Base-by-base conservation (phyloP, 2,888 invertebrate species). In the Drosophila mettleri region DNA sequence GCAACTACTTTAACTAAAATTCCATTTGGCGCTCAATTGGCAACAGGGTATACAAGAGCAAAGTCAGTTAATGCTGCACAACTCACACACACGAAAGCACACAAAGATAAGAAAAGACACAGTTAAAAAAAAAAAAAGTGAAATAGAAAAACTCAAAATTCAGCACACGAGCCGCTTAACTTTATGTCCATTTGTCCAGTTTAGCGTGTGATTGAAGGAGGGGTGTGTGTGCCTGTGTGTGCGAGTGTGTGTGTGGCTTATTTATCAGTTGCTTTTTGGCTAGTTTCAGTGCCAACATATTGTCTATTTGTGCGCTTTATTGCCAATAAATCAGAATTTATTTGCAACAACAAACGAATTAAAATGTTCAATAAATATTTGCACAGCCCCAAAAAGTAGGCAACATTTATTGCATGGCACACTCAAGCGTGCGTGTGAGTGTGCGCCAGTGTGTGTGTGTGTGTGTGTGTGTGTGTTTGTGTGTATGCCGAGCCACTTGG, bases 271-370 rank as follows among this genome's bases (percentile, higher is more conserved):
- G 62, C 34, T 27, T 20, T 61, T 61, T 55, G 68, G 63, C 74
- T 72, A 77, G 74, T 74, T 74, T 60, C 57, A 52, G 77, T 63
- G 68, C 68, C 66, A 82, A 66, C 86, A 86, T 86, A 82, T 83
- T 82, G 88, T 82, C 74, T 86, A 80, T 83, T 80, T 80, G 79
- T 76, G 81, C 69, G 85, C 83, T 90, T 92, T 91, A 92, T 91
- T 91, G 89, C 90, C 91, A 92, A 92, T 91, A 91, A 91, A 92
- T 92, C 91, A 92, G 91, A 91, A 91, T 92, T 92, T 91, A 91
- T 91, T 91, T 91, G 91, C 91, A 90, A 91, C 91, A 90, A 90
- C 82, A 91, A 90, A 89, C 81, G 89, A 91, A 91, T 92, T 92
- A 91, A 91, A 91, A 91, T 90, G 91, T 91, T 92, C 92, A 91